A percentile compares a stretch with the other conserved stretches of the same genome.
Conservation (phyloP, 1,140 invertebrate species). For the Drosophila eugracilis region DNA sequence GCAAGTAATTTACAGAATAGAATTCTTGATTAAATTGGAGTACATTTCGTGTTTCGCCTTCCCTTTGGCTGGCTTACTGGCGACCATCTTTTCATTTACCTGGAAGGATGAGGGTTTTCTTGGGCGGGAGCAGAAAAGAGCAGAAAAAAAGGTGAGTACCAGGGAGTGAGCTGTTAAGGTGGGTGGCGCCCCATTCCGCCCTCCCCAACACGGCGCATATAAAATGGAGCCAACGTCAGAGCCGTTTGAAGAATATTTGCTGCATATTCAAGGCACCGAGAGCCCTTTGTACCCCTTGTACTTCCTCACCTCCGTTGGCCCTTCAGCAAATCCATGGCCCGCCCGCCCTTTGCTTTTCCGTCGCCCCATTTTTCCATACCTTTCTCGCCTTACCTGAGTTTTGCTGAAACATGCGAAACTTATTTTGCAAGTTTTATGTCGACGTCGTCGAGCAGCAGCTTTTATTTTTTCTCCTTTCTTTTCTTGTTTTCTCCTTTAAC, state of each 20-base stretch:
- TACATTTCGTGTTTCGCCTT: conserved; percentile 72
- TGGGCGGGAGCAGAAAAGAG: no score
- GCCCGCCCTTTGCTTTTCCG: conserved; percentile 17
- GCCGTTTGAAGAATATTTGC: conserved; percentile 79
- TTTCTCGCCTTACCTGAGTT: conserved; percentile 56
- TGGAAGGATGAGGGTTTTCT: conserved; percentile 18
- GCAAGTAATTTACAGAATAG: conserved; percentile 81
- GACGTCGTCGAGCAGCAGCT: conserved; percentile 67
- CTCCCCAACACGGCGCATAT: conserved; percentile 54
- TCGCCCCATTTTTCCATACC: conserved; percentile 23
- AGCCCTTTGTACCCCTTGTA: conserved; percentile 13
- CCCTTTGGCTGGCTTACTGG: conserved; percentile 60
- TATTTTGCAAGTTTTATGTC: conserved; percentile 82
- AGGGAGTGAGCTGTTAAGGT: conserved; percentile 38
- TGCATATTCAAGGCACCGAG: conserved; percentile 71
- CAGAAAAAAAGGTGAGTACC: neutral
- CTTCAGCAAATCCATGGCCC: conserved; percentile 56
- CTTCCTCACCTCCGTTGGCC: conserved; percentile 12
- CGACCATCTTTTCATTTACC: conserved; percentile 68
- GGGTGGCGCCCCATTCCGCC: conserved; percentile 42
- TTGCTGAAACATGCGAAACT: conserved; percentile 80
- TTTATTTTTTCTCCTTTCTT: conserved; percentile 71
- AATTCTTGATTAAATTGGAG: conserved; percentile 83
- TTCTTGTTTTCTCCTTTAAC: conserved; percentile 53
- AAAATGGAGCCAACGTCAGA: conserved; percentile 51